These are phyloP conservation scores for Cervus canadensis DNA, from an alignment of 2,113 vertebrate genomes.

Conservation along the genomic window DNA sequence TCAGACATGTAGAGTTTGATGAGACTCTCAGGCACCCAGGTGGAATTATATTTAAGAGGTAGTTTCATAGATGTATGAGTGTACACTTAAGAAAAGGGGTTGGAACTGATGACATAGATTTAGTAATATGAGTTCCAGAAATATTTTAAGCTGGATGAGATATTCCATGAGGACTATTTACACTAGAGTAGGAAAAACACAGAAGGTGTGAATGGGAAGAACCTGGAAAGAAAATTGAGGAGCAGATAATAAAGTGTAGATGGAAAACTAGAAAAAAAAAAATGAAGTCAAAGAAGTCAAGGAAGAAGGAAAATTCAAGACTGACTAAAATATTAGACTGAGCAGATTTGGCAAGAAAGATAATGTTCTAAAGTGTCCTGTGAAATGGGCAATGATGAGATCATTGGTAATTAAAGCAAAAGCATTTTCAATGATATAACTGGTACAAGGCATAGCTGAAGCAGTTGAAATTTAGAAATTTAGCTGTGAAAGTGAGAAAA, in stretches of 20 bases:
- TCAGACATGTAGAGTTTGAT: not conserved
- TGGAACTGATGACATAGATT: not conserved
- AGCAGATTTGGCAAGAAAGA: conserved; percentile 15
- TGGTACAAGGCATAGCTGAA: not conserved
- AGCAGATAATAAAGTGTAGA: not conserved
- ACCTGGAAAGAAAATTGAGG: not conserved
- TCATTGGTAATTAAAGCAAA: not conserved
- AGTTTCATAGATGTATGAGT: not conserved
- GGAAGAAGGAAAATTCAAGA: not conserved
- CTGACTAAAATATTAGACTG: not conserved
- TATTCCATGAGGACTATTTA: not conserved
- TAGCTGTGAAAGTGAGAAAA: not conserved
- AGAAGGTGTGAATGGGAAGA: not conserved
- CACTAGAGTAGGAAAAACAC: not conserved
- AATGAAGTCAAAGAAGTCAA: not conserved
- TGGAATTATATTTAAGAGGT: not conserved
- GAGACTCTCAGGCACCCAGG: not conserved
- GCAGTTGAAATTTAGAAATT: not conserved
- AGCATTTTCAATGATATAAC: not conserved
- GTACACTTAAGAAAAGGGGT: not conserved
- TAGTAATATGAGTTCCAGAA: not conserved
- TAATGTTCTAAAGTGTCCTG: not conserved
- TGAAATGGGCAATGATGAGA: not conserved
- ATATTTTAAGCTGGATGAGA: not conserved
- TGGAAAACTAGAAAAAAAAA: not conserved